Base-by-base conservation (phyloP, 1,140 invertebrate genomes). In the Asbolus verrucosus region DNA sequence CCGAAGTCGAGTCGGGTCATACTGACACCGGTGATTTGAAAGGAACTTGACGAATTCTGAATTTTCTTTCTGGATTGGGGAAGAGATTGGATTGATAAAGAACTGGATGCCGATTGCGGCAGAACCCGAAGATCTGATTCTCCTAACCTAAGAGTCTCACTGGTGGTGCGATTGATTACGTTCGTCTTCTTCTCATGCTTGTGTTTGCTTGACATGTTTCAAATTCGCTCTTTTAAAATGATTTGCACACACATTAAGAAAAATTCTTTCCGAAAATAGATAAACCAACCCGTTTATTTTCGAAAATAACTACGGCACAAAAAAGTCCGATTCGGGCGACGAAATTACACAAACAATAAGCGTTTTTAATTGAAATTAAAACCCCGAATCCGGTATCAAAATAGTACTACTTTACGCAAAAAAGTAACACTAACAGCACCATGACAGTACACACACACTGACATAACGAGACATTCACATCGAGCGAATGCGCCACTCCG, bases 21-120 rank as follows among this genome's bases (percentile, higher is more conserved):
- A 33, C 87, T 90, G 11, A 92, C 90, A 80, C 91, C 93, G 6
- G 94, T 97, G 78, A 97, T 96, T 85, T 96, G 94, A 85, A 97
- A 97, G 62, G 94, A 95, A 78, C 88, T 92, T 85, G 93, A 93
- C 21, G 76, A 74, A 27, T 74, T 73, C 69, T 76, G 75, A 19
- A 67, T 69, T 85, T 92, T 92, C 77, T 86, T 73, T 59, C 68
- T 70, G 8, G 67, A 43, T 6, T 68, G 24, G 41, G 73, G 13
- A 36, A 50, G 15, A 50, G 54, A 16, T 67, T 70, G 68, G 33
- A 62, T 60, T 18, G n/a, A n/a, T n/a, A n/a, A n/a, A n/a, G 27
- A 65, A 60, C 38, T 9, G n/a, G 16, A 66, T 5, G 50, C 50
- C 69, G 38, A 67, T 72, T 18, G 69, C 18, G 65, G 75, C 59